phyloP scores from a whole-genome alignment of 2,888 invertebrate genomes.

The Diabrotica balteata region DNA sequence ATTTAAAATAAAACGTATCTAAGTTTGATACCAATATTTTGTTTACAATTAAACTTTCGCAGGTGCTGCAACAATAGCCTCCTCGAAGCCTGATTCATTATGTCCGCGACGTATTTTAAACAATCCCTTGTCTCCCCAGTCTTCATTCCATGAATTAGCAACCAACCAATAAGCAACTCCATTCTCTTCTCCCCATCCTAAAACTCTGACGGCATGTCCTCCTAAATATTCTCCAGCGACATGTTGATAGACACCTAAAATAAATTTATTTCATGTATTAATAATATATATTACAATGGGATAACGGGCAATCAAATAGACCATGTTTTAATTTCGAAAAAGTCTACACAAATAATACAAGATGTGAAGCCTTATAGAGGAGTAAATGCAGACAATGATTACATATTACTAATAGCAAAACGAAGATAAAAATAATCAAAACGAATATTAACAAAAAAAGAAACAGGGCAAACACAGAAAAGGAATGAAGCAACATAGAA shows the following conservation, averaged over 20 bases:
- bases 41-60: constrained; percentile 17
- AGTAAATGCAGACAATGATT: too few relatives aligned
- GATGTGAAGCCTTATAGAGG: too few relatives aligned
- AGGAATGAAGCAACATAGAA: too few relatives aligned
- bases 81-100: constrained; percentile 81
- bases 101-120: constrained; percentile 86
- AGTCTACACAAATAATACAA: too few relatives aligned
- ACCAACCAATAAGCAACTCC: constrained; percentile 85
- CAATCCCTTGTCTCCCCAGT: constrained; percentile 89
- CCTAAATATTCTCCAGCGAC: constrained; percentile 72
- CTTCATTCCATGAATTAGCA: constrained; percentile 92
- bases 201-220: constrained; percentile 85
- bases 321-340: too few relatives aligned
- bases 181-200: constrained; percentile 86
- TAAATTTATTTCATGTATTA: neutral
- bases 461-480: too few relatives aligned
- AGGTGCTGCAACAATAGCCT: constrained; percentile 68
- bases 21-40: neutral
- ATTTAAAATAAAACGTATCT: neutral
- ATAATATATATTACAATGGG: too few relatives aligned
- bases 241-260: constrained; percentile 74
- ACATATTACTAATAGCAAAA: too few relatives aligned
- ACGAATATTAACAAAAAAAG: too few relatives aligned
- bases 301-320: too few relatives aligned
- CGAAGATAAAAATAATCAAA: too few relatives aligned